Evolutionary conservation across 53 echinoderm and acorn worm genomes (phyloP).

Genomic region (Antedon mediterranea): DNA sequence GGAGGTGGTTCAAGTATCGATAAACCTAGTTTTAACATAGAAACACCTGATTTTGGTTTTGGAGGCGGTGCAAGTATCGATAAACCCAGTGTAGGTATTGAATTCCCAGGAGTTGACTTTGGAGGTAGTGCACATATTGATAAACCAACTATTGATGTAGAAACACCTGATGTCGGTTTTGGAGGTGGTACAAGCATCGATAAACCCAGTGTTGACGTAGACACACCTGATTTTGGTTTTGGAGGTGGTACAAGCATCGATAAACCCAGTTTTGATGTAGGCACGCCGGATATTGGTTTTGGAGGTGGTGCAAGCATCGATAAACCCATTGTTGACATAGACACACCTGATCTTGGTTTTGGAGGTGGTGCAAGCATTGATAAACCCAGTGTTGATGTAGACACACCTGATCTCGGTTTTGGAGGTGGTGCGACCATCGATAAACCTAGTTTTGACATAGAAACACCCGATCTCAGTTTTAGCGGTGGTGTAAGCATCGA

Average conservation of each 20-base stretch:
- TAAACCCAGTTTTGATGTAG: no score
- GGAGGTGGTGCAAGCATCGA: no score
- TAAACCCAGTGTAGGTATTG: no score
- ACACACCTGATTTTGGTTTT: no score
- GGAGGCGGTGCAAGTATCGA: background rate
- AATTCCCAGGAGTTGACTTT: no score
- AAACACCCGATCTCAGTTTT: no score
- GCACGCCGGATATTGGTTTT: no score
- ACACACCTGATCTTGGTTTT: no score
- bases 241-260: background rate
- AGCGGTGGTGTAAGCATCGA: no score
- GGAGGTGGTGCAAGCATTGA: no score
- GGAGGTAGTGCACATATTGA: no score
- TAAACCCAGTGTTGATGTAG: background rate
- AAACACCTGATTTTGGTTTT: background rate
- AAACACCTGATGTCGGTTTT: background rate
- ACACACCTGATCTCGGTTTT: background rate
- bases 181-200: background rate
- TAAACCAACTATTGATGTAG: background rate
- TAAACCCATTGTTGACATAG: background rate
- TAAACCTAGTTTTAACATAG: background rate
- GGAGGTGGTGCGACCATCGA: background rate
- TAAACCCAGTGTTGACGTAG: no score
- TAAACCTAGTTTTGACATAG: background rate
- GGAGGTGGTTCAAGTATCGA: background rate